Percentiles rank a stretch among this genome's conserved stretches.
Evolutionary conservation across 2,888 invertebrate species (phyloP).

Genomic region (Lapara coniferarum): DNA sequence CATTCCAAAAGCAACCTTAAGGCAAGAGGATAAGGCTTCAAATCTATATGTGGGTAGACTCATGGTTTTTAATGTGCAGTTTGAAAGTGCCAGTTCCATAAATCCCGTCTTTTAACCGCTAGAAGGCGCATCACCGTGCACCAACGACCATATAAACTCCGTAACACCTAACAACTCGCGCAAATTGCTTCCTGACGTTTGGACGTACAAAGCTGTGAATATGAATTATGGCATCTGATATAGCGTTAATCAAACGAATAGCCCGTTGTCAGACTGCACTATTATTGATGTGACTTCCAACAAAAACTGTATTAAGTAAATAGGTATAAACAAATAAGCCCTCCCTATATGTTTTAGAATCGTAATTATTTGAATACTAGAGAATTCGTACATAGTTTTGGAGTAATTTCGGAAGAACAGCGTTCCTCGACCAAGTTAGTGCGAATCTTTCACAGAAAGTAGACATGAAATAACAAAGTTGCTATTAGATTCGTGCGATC

Average conservation of each 20-base stretch:
- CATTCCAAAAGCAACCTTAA: constrained; percentile 41
- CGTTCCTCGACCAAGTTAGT: too few species aligned
- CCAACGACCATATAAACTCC: too few species aligned
- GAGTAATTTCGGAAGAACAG: too few species aligned
- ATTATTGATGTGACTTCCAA: neutral
- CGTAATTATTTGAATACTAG: too few species aligned
- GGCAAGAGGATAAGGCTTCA: constrained; percentile 35
- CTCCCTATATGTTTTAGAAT: too few species aligned
- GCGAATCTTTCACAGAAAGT: too few species aligned
- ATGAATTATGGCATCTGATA: constrained; percentile 47
- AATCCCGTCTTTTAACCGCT: constrained; percentile 51
- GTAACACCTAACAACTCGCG: constrained; percentile 54
- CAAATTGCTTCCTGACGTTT: constrained; percentile 59
- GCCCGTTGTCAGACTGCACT: neutral
- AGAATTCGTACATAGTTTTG: too few species aligned
- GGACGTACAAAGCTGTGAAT: constrained; percentile 54
- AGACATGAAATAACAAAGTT: too few species aligned
- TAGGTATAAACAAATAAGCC: too few species aligned
- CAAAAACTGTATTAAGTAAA: too few species aligned
- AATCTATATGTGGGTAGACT: constrained; percentile 29
- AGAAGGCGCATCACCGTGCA: constrained; percentile 52
- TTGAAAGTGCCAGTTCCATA: constrained; percentile 42
- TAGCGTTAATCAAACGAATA: constrained; percentile 24
- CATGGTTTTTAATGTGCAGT: constrained; percentile 54
- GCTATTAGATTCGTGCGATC: too few species aligned